These are phyloP conservation scores for Sebastolobus alascanus DNA, from an alignment of 2,797 vertebrate genomes.

Conservation along the genomic window DNA sequence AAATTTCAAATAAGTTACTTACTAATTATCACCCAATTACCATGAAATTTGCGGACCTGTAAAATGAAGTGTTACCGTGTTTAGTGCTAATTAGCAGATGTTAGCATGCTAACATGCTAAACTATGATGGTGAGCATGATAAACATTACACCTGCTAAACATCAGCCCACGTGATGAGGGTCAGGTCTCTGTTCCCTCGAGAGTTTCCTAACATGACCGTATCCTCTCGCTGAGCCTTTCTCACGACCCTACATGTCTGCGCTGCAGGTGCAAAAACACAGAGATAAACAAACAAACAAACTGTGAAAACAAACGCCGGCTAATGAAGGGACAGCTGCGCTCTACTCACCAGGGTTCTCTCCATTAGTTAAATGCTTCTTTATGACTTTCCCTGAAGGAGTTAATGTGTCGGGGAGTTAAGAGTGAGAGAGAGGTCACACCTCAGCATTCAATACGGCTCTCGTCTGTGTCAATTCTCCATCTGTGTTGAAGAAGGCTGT, in stretches of 20 bases:
- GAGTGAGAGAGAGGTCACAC: conserved; percentile 39
- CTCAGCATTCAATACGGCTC: conserved; percentile 25
- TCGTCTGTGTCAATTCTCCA: conserved; percentile 37
- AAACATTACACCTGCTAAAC: conserved; percentile 1
- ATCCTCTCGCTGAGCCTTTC: conserved; percentile 55
- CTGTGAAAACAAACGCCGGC: conserved; percentile 73
- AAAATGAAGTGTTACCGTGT: no score
- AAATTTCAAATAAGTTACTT: no score
- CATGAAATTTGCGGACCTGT: no score
- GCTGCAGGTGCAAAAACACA: conserved; percentile 77
- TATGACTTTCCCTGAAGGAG: conserved; percentile 64
- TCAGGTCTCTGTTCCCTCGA: conserved; percentile 16
- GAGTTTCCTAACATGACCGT: conserved; percentile 17
- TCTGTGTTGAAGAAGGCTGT: conserved; percentile 36
- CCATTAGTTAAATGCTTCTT: conserved; percentile 67
- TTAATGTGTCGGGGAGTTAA: conserved; percentile 41
- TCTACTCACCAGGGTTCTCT: conserved; percentile 58
- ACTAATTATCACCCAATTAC: no score
- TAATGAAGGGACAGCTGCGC: conserved; percentile 77
- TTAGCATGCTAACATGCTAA: not conserved
- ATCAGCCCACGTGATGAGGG: not conserved
- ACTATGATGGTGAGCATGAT: not conserved
- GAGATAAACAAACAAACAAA: conserved; percentile 75
- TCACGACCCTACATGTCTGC: conserved; percentile 62
- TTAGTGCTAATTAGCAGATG: not conserved